Conservation (phyloP, 2,888 invertebrate species). For the Diachrysia chrysitis region DNA sequence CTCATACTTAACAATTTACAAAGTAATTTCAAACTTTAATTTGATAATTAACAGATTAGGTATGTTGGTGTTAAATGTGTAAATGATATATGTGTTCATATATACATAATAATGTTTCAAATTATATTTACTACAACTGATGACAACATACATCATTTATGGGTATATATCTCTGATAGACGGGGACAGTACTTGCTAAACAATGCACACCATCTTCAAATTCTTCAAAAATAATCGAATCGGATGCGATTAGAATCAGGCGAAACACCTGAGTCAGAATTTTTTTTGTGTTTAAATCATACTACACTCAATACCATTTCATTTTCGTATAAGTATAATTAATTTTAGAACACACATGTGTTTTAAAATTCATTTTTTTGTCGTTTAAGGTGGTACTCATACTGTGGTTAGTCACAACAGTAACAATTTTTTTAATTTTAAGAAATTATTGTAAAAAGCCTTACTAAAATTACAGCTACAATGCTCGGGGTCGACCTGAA, state of each 20-base stretch:
- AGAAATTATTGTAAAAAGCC: conserved; percentile 22
- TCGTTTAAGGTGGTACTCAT: background rate
- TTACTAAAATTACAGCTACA: conserved; percentile 30
- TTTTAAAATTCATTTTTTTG: conserved; percentile 17
- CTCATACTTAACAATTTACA: conserved; percentile 84
- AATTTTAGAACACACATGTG: background rate
- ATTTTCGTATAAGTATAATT: background rate
- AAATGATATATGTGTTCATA: conserved; percentile 59
- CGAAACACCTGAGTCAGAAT: conserved; percentile 10
- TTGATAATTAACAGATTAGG: conserved; percentile 54
- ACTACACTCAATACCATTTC: conserved; percentile 6
- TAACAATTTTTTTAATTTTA: conserved; percentile 8
- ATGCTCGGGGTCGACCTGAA: conserved; percentile 24
- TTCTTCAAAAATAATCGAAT: conserved; percentile 12
- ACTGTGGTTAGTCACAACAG: conserved; percentile 15
- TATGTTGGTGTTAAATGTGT: conserved; percentile 41
- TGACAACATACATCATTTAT: conserved; percentile 41
- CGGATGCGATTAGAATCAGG: conserved; percentile 27
- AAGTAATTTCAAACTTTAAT: conserved; percentile 72
- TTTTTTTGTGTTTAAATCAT: conserved; percentile 13
- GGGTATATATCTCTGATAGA: conserved; percentile 21
- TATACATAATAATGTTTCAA: conserved; percentile 61
- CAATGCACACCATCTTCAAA: conserved; percentile 18
- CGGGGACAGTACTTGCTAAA: conserved; percentile 24
- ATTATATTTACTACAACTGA: conserved; percentile 52